Evolutionary conservation across 2,113 vertebrate genomes (phyloP), one percentile per base, ranked within the genome.

Genomic region (Seriola dumerili): DNA sequence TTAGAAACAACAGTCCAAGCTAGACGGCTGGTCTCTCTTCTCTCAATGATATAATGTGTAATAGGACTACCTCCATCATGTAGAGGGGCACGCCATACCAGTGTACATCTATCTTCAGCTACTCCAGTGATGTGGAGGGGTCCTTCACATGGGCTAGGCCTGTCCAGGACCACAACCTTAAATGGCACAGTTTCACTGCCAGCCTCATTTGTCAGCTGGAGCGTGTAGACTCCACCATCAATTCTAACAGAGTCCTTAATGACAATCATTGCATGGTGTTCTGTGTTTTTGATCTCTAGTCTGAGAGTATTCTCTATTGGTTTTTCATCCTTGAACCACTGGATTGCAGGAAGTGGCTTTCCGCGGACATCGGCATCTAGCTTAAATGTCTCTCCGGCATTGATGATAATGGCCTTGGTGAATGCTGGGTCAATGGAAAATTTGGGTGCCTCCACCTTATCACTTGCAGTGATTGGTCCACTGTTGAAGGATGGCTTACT

Each of bases 401-500:
- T 97, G 67, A 99, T 90, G 74, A 96, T 91, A 86, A 99, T 94
- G 32, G 96, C 94, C 52, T 99, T 97, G 87, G 94, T 98, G 89
- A 97, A 99, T 89, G 97, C 96, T 0, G 98, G 98, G 93, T 99
- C 97, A 95, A 99, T 96, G 79, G 98, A 99, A 94, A 96, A 97
- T 91, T 96, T 96, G 48, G 98, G 98, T 76, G 97, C 95, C 88
- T 99, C 97, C 52, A 99, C 93, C 78, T 97, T 96, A 89, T 99
- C 98, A 77, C 95, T 97, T 90, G 98, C 98, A 81, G 95, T 96
- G 87, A 99, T 97, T 62, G 98, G 97, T 89, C 98, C 98, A 88
- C 97, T 98, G 90, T 97, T 99, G 78, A 97, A 98, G 74, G 98
- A 99, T 76, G 98, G 97, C 87, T 97, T 99, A 88, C 98, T 99